These are phyloP conservation scores for Chrysoperla carnea DNA, from an alignment of 1,140 invertebrate genomes.

Conservation along the genomic window DNA sequence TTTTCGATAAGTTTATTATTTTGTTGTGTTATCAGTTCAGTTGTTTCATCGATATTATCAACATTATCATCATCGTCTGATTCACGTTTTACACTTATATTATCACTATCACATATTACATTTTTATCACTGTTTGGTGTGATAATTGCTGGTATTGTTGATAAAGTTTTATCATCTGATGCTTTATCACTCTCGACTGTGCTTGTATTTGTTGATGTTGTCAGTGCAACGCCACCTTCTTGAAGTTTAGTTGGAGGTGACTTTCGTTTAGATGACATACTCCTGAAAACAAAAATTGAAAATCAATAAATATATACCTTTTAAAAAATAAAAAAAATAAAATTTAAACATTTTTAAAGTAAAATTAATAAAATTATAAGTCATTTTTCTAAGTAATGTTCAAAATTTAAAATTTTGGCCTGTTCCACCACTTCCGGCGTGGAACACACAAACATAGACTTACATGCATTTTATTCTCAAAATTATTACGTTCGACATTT, in stretches of 20 bases:
- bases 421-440: too few relatives aligned
- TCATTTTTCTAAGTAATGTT: too few relatives aligned
- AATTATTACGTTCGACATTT: too few relatives aligned
- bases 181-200: constrained; percentile 4
- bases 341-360: too few relatives aligned
- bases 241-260: constrained; percentile 78
- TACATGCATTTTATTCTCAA: too few relatives aligned
- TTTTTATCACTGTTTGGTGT: background rate
- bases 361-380: too few relatives aligned
- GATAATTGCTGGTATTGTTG: background rate
- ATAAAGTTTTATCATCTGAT: background rate
- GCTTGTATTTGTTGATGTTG: constrained; percentile 21
- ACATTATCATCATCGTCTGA: background rate
- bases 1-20: background rate
- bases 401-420: too few relatives aligned
- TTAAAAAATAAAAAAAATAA: too few relatives aligned
- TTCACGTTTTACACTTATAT: background rate
- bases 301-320: too few relatives aligned
- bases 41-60: background rate
- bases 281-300: constrained; percentile 49
- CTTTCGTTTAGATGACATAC: constrained; percentile 87
- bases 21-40: background rate
- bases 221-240: constrained; percentile 45
- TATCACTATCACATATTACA: background rate
- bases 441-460: too few relatives aligned